These are phyloP conservation scores for Elymnias hypermnestra DNA, from an alignment of 1,140 invertebrate species.

Conservation along the genomic window DNA sequence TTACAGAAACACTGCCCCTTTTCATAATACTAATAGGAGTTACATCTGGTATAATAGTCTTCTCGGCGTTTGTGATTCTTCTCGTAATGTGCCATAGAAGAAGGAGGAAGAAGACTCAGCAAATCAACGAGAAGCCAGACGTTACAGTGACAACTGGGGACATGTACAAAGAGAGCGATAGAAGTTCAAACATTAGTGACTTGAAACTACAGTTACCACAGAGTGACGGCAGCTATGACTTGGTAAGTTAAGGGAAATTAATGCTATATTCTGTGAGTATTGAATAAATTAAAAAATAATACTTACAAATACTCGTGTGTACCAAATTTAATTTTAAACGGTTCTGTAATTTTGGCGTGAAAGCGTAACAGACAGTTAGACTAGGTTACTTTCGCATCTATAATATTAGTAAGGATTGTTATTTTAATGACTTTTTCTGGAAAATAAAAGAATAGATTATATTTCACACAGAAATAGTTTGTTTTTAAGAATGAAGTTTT, in stretches of 20 bases:
- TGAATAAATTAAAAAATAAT: neutral
- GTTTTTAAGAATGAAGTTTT: too few species aligned
- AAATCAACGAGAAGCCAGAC: constrained; percentile 60
- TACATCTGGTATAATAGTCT: constrained; percentile 79
- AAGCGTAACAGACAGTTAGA: too few species aligned
- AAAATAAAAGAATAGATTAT: too few species aligned
- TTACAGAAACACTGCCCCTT: constrained; percentile 79
- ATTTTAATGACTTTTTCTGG: too few species aligned
- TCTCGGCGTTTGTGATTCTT: constrained; percentile 80
- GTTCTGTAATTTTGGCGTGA: too few species aligned
- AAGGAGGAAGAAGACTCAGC: constrained; percentile 57
- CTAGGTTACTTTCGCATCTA: too few species aligned
- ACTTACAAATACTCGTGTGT: neutral
- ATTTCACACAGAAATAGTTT: too few species aligned
- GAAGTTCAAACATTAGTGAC: constrained; percentile 93
- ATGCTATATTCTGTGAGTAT: neutral
- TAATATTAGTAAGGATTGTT: too few species aligned
- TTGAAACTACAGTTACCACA: constrained; percentile 91
- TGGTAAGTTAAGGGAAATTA: constrained; percentile 43
- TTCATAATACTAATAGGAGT: constrained; percentile 80
- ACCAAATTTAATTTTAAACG: too few species aligned
- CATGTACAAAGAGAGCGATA: constrained; percentile 87
- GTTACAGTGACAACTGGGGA: constrained; percentile 57
- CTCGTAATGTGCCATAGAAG: constrained; percentile 79
- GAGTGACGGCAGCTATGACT: constrained; percentile 82